Conservation (phyloP, 2,797 vertebrate genomes). For the Silurus lanzhouensis region DNA sequence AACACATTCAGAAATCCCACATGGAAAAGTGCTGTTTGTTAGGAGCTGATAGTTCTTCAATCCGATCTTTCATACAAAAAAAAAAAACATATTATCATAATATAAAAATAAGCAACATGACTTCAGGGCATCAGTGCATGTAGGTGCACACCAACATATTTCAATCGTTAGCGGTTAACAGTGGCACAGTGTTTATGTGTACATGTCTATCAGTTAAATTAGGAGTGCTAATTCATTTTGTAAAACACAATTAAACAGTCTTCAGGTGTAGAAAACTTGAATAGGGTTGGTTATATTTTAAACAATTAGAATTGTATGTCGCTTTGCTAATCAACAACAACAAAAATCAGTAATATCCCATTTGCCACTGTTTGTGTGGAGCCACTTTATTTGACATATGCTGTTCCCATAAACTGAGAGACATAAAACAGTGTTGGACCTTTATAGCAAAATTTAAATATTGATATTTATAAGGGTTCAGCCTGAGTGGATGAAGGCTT, state of each 20-base stretch:
- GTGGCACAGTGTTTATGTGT: background rate
- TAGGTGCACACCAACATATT: slow-evolving; percentile 20
- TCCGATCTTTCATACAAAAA: slow-evolving; percentile 43
- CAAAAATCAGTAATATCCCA: background rate
- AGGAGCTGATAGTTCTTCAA: slow-evolving; percentile 20
- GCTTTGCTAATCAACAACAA: background rate
- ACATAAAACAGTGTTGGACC: slow-evolving; percentile 21
- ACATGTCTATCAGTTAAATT: slow-evolving; percentile 28
- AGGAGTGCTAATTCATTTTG: slow-evolving; percentile 16
- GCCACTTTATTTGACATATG: slow-evolving; percentile 10
- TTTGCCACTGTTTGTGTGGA: background rate
- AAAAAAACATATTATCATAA: slow-evolving; percentile 17
- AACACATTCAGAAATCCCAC: slow-evolving; percentile 45
- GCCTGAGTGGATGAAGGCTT: background rate
- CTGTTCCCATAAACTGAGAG: slow-evolving; percentile 10
- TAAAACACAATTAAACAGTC: background rate
- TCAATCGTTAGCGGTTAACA: slow-evolving; percentile 10
- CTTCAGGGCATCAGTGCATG: slow-evolving; percentile 33
- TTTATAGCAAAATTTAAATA: slow-evolving; percentile 25
- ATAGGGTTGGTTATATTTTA: slow-evolving; percentile 10
- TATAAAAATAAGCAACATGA: slow-evolving; percentile 43
- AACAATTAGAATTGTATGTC: slow-evolving; percentile 5
- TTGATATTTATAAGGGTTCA: slow-evolving; percentile 1
- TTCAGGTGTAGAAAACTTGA: slow-evolving; percentile 11
- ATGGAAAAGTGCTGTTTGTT: slow-evolving; percentile 57